These are phyloP conservation scores for Ochropacha duplaris DNA, from an alignment of 2,888 invertebrate genomes.

Conservation along the genomic window DNA sequence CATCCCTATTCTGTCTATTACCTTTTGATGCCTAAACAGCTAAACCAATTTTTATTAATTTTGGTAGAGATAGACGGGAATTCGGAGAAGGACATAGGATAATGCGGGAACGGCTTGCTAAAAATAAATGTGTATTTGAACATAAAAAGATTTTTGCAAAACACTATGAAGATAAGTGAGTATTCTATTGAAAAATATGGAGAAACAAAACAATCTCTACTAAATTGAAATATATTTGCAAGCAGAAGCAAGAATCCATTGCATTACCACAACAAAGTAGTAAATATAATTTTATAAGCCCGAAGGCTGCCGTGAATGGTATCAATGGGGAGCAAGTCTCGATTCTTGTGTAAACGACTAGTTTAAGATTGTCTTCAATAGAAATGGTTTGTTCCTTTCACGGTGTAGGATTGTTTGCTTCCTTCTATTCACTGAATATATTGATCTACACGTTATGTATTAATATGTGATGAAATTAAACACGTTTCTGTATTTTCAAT, in stretches of 20 bases:
- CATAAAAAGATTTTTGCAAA: no score
- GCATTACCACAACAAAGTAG: neutral
- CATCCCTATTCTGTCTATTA: no score
- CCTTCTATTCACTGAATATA: conserved; percentile 4
- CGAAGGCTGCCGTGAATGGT: neutral
- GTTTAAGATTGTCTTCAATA: conserved; percentile 32
- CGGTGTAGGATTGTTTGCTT: conserved; percentile 9
- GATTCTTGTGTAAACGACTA: conserved; percentile 31
- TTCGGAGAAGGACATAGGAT: no score
- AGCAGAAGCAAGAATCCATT: neutral
- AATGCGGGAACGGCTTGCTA: no score
- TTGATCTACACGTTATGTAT: neutral
- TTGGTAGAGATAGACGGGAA: no score
- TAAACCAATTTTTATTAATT: no score
- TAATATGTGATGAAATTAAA: conserved; percentile 1
- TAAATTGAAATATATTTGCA: neutral
- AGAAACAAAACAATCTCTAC: neutral
- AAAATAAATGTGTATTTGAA: no score
- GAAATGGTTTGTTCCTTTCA: conserved; percentile 31
- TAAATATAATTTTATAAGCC: neutral
- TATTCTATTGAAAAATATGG: no score
- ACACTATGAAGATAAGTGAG: no score
- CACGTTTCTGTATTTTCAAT: neutral
- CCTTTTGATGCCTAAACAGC: no score
- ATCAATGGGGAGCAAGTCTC: conserved; percentile 23